Percentiles rank a stretch among this genome's conserved stretches.
phyloP scores from a whole-genome alignment of 2,888 invertebrate species.

The Coelopa pilipes region DNA sequence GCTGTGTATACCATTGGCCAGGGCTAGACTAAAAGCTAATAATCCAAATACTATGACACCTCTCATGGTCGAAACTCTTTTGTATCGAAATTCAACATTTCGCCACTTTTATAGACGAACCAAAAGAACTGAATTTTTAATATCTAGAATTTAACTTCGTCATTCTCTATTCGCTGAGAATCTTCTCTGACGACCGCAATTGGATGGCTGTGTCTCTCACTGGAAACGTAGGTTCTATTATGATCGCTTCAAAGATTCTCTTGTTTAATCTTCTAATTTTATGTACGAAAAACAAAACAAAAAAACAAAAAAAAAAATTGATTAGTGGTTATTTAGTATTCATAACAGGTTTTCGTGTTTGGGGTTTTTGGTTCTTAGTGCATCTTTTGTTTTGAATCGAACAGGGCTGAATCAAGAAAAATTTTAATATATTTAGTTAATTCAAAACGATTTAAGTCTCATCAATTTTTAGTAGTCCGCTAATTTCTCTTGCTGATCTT shows the following conservation, averaged over 20 bases:
- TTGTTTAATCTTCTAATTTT: no score
- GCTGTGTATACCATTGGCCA: slow-evolving; percentile 39
- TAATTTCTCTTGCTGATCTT: no score
- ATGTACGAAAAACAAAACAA: not conserved
- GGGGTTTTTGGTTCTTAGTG: not conserved
- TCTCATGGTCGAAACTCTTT: slow-evolving; percentile 43
- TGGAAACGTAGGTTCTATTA: no score
- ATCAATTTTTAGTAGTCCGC: no score
- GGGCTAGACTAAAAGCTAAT: slow-evolving; percentile 35
- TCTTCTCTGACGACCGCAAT: no score
- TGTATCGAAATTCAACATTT: slow-evolving; percentile 31
- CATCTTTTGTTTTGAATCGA: no score
- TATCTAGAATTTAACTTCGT: not conserved
- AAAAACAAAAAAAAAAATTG: not conserved
- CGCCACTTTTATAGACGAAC: slow-evolving; percentile 44
- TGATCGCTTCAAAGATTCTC: no score
- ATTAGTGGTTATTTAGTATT: not conserved
- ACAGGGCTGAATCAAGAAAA: no score
- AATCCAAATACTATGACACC: slow-evolving; percentile 40
- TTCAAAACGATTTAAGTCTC: no score
- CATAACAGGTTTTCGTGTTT: slow-evolving; percentile 10
- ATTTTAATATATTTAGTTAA: no score
- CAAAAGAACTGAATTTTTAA: not conserved
- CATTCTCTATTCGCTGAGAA: not conserved
- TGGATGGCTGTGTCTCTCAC: no score